A percentile compares a stretch with the other conserved stretches of the same genome.
Evolutionary conservation across 2,797 vertebrate genomes (phyloP).

Genomic region (Gouania willdenowi): DNA sequence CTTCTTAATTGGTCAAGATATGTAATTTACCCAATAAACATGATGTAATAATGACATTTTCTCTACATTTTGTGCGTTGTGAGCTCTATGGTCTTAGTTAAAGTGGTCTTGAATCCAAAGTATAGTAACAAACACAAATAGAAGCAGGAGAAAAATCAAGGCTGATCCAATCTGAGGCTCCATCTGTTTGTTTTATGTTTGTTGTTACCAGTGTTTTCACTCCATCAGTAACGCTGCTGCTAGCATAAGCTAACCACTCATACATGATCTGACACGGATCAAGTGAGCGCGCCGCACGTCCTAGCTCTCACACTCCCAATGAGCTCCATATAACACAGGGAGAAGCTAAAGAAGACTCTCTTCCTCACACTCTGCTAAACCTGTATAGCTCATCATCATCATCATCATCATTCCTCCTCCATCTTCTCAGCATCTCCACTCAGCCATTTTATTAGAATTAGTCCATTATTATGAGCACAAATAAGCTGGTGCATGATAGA

Average conservation of each 20-base stretch:
- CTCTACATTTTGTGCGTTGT: too few relatives aligned
- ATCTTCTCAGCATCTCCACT: conserved; percentile 15
- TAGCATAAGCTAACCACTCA: conserved; percentile 22
- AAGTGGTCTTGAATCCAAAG: too few relatives aligned
- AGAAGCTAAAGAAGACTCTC: not conserved
- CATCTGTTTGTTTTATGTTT: too few relatives aligned
- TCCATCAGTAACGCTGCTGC: conserved; percentile 23
- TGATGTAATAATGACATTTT: too few relatives aligned
- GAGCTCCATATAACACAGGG: conserved; percentile 18
- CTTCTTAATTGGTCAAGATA: too few relatives aligned
- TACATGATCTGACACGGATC: conserved; percentile 45
- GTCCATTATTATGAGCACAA: too few relatives aligned
- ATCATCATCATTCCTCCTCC: conserved; percentile 11
- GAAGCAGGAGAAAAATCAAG: too few relatives aligned
- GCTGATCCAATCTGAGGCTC: too few relatives aligned
- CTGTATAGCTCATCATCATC: conserved; percentile 30
- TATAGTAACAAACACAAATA: not conserved
- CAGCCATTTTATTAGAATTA: conserved; percentile 37
- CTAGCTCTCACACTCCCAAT: conserved; percentile 22
- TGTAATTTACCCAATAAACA: too few relatives aligned
- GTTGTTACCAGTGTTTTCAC: conserved; percentile 16
- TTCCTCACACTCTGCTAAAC: too few relatives aligned
- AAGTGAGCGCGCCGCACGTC: conserved; percentile 29
- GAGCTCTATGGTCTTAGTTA: too few relatives aligned
- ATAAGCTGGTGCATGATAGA: too few relatives aligned